Evolutionary conservation across 2,888 invertebrate species (phyloP), one percentile per base, ranked within the genome.

Genomic region (Callinectes sapidus): DNA sequence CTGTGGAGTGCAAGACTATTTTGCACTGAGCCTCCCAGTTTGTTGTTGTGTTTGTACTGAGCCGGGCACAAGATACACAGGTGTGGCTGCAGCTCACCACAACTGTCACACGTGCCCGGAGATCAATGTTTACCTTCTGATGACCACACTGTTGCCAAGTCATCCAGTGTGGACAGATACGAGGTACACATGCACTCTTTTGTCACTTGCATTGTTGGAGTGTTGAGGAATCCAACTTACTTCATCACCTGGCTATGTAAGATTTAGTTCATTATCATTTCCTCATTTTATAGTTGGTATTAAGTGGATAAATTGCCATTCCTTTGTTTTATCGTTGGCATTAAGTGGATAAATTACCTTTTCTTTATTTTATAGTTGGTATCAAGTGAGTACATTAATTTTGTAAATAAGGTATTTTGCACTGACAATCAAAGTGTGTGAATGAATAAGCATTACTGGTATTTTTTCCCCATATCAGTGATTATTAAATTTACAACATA

Each of bases 101-200:
- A 81, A 81, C 89, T 89, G 66, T 89, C 89, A 89, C 66, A 54
- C 23, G 8, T 48, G 66, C 66, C 89, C 89, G 32, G 66, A 89
- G 89, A 89, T n/a, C n/a, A 89, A 89, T 66, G 66, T 39, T 54
- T 89, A 71, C 66, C 23, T 89, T 89, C 89, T 89, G 89, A 89
- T 89, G 89, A 89, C 89, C 13, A 89, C 66, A 71, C 66, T 89
- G 89, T 23, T 66, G 39, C 6, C 61, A 89, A 71, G n/a, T 71
- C 23, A 18, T 71, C 66, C 89, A 66, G 89, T 71, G 66, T 89
- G 89, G 89, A 89, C 66, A 89, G 89, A 66, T 89, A 89, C 89
- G 89, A n/a, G 66, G 66, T 39, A 89, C 14, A 89, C 89, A 89
- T 81, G 13, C 16, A 18, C 3, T 71, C 28, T 28, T 28, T 28